Base-by-base conservation (phyloP, 2,888 invertebrate species). In the Torymus texanus region DNA sequence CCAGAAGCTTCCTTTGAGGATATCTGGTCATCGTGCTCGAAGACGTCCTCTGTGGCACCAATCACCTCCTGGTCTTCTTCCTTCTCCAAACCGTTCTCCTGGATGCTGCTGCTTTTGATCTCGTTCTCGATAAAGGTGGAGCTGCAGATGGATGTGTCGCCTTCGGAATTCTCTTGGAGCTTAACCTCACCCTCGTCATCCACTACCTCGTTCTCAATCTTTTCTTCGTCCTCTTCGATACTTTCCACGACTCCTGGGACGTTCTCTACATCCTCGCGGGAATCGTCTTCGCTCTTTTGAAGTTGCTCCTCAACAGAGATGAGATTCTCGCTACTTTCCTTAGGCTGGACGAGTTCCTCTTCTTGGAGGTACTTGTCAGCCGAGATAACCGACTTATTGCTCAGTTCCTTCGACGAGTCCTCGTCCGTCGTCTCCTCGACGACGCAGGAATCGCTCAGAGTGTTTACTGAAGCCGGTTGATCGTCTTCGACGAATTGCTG, bases 1-100 rank as follows among this genome's bases (percentile, higher is more conserved):
- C 83, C 82, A n/a, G 80, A 81, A 10, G 83, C 84, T 29, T 84
- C 83, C 53, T 84, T 84, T 10, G 78, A 61, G 0, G 84, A 84
- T 58, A 84, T 82, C 10, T 65, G 55, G 14, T 79, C 81, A 1
- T 83, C 82, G n/a, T 78, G 75, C 0, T 71, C 67, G 4, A 65
- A 58, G 5, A 14, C 18, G 1, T 51, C 75, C 10, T 68, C 68
- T 21, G 21, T 16, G 13, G 24, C n/a, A 58, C 53, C 55, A 0
- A 59, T 51, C 0, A 50, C 29, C n/a, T 80, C 75, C 12, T 59
- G 51, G 21, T 81, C 65, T 41, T 79, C 61, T 1, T 53, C 21
- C 10, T 8, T 4, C 5, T 8, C 50, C 12, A 41, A 41, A 41
- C 13, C 51, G 8, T 62, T 53, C 12, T 8, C 14, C 13, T 62